phyloP scores from a whole-genome alignment of 1,140 invertebrate genomes.

The Pseudomyrmex dendroicus region DNA sequence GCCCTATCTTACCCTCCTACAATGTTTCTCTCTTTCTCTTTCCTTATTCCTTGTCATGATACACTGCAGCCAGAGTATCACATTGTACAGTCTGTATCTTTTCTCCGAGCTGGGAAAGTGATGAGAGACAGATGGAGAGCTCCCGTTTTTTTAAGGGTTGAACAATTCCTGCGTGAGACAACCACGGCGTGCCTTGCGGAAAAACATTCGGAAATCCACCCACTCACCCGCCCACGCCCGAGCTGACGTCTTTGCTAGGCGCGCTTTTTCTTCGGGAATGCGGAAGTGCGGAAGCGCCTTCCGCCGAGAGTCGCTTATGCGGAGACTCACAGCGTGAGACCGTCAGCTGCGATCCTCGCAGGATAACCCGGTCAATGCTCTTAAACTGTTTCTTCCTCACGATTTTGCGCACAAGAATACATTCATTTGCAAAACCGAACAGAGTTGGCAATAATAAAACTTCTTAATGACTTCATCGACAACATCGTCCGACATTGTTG shows the following conservation, averaged over 20 bases:
- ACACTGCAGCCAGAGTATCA: constrained; percentile 51
- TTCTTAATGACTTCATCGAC: not conserved
- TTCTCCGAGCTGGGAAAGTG: constrained; percentile 68
- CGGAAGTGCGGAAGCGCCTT: not conserved
- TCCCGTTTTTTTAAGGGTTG: not conserved
- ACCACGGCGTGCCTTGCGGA: not conserved
- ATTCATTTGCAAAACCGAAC: not conserved
- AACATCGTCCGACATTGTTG: not conserved
- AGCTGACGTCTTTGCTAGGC: not conserved
- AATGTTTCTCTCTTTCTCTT: not conserved
- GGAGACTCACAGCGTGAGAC: not conserved
- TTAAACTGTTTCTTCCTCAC: not conserved
- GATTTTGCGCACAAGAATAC: not conserved
- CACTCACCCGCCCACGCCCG: not conserved
- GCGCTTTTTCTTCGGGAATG: not conserved
- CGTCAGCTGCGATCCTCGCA: not conserved
- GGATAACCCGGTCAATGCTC: not conserved
- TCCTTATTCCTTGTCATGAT: constrained; percentile 21
- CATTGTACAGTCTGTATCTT: constrained; percentile 44
- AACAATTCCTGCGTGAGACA: not conserved
- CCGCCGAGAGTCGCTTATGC: not conserved
- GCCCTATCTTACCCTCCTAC: constrained; percentile 38
- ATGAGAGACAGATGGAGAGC: constrained; percentile 45
- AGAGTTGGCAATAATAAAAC: not conserved
- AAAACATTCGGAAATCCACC: not conserved